Evolutionary conservation across 2,888 invertebrate genomes (phyloP), one percentile per base, ranked within the genome.

Genomic region (Sinelater perroti): DNA sequence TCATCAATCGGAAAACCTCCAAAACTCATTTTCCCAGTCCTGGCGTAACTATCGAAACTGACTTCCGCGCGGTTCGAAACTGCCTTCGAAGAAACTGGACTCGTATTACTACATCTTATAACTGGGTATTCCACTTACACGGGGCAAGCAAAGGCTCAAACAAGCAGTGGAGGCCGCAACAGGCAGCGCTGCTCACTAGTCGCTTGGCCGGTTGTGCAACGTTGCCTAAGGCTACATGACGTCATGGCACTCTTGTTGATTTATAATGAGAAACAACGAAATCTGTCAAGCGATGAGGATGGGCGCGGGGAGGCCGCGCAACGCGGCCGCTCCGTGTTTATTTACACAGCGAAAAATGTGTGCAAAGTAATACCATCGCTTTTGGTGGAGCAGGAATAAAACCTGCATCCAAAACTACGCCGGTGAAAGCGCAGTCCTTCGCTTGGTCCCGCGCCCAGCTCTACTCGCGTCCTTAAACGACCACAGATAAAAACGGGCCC

Each of bases 231-330:
- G 53, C 62, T 58, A 47, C 62, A 60, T 76, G 75, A 76, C 76
- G 76, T 77, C 76, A 75, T 66, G 60, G 63, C 70, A 70, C 73
- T 74, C 74, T 72, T 75, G 75, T 75, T 77, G 76, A 77, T 77
- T 76, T 77, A 77, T 75, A 76, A 76, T 73, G 75, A 75, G 76
- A 75, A 77, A 76, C 74, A 75, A 72, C 71, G 70, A 71, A 75
- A 75, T 74, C 73, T 75, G 73, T 69, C 67, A 66, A 18, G 13
- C 8, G 35, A 18, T 53, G 35, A 20, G 45, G 53, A 33, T 35
- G 53, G 45, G 53, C 20, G 44, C 53, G 45, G 44, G 14, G 21
- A 38, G 38, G 7, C 4, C 18, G 35, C 16, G 18, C 16, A 8
- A 17, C 13, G 35, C 35, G 35, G 35, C 16, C 16, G 18, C 18